Evolutionary conservation across 2,113 vertebrate genomes (phyloP).

Genomic region (Phyllostomus hastatus): DNA sequence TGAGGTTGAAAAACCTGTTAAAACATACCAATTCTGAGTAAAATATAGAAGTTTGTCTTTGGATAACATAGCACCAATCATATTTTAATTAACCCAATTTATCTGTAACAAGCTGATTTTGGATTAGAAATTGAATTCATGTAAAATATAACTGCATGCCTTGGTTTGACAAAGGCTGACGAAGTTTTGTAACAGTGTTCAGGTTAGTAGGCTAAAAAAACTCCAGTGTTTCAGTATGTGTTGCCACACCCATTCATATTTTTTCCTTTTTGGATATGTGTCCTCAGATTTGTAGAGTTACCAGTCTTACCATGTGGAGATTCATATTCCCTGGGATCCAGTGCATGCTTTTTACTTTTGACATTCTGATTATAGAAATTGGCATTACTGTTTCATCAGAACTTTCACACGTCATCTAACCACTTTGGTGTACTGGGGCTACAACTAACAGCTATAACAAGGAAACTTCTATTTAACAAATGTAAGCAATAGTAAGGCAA

Average conservation of each 20-base stretch:
- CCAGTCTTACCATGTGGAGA: not conserved
- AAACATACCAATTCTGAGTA: not conserved
- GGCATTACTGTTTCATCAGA: not conserved
- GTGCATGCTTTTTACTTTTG: not conserved
- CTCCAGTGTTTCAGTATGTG: not conserved
- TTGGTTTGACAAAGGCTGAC: not conserved
- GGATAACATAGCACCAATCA: not conserved
- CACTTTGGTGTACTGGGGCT: not conserved
- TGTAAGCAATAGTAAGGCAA: not conserved
- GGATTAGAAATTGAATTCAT: not conserved
- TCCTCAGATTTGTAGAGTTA: not conserved
- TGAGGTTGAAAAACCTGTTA: not conserved
- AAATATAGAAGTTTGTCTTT: conserved; percentile 18
- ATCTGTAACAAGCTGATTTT: not conserved
- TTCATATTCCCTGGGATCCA: not conserved
- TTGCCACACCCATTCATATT: not conserved
- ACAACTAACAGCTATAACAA: not conserved
- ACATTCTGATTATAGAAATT: not conserved
- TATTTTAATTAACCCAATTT: not conserved
- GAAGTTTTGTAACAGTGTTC: not conserved
- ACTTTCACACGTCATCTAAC: not conserved
- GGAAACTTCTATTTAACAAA: not conserved
- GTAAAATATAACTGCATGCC: not conserved
- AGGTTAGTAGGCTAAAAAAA: not conserved
- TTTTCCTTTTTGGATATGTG: not conserved